Evolutionary conservation across 2,797 vertebrate species (phyloP).

Genomic region (Craterocephalus amniculus): DNA sequence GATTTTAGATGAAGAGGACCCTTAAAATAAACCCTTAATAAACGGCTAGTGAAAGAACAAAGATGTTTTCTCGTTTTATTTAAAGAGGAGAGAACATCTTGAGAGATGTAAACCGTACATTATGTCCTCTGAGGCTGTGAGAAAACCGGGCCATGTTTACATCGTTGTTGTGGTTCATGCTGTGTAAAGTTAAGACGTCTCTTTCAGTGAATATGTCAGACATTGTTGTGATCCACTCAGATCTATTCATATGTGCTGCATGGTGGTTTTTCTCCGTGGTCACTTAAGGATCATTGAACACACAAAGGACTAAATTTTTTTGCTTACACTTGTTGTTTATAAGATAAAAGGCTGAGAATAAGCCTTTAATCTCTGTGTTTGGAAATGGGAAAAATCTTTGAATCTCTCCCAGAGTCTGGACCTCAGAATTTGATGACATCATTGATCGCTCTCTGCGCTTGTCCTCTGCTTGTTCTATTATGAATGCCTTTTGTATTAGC

Average conservation of each 20-base stretch:
- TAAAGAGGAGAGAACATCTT: constrained; percentile 64
- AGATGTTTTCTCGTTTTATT: constrained; percentile 61
- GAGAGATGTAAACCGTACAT: constrained; percentile 60
- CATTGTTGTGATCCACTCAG: constrained; percentile 65
- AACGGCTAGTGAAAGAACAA: constrained; percentile 45
- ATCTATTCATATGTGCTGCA: constrained; percentile 65
- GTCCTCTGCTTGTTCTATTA: constrained; percentile 35
- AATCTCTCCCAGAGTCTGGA: constrained; percentile 65
- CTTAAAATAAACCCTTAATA: not conserved
- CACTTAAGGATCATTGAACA: constrained; percentile 73
- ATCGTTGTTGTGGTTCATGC: constrained; percentile 73
- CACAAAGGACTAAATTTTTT: constrained; percentile 69
- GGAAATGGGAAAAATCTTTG: constrained; percentile 71
- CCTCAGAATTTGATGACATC: constrained; percentile 70
- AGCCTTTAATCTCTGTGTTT: constrained; percentile 78
- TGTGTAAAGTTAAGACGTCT: constrained; percentile 67
- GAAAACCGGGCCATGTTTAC: constrained; percentile 63
- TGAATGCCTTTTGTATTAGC: constrained; percentile 69
- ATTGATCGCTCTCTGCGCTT: constrained; percentile 44
- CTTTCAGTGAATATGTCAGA: constrained; percentile 71
- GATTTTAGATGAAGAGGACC: not conserved
- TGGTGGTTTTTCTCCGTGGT: constrained; percentile 70
- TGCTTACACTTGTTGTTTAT: constrained; percentile 71
- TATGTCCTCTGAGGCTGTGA: constrained; percentile 61
- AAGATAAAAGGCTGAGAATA: constrained; percentile 68